Base-by-base conservation (phyloP, 2,888 invertebrate genomes). In the Trichopoda pennipes region DNA sequence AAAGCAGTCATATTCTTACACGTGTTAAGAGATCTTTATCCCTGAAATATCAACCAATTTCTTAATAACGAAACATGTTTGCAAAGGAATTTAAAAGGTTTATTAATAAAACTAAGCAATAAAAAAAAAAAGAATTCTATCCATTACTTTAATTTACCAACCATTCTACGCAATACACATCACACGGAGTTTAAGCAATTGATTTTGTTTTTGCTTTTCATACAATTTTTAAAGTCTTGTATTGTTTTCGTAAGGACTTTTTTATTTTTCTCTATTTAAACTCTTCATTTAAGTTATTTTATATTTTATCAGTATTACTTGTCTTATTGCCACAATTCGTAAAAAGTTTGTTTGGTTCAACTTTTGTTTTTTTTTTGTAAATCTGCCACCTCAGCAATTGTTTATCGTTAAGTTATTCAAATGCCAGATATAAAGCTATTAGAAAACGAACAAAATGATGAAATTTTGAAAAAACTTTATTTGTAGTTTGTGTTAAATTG, bases 311-410 rank as follows among this genome's bases (percentile, higher is more conserved):
- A 32, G 58, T 53, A 79, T 72, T 64, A 53, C 63, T 60, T 77
- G 69, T 32, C 63, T 63, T 73, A 66, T 76, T 56, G 69, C 35
- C 70, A 47, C 55, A 70, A 55, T 72, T 64, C 63, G 72, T 64
- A 47, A 21, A 60, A 35, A 47, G 32, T 75, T n/a, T 38, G 66
- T 58, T 66, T 49, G 55, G 17, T 66, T 53, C 53, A n/a, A 28
- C 64, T 42, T 58, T 51, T 21, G 47, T 8, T 6, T 28, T 28
- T n/a, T n/a, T n/a, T n/a, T n/a, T n/a, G n/a, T n/a, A n/a, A n/a
- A 75, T 75, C 55, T 80, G 85, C 85, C 74, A 85, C 85, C 85
- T 85, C 84, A 85, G 83, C 85, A 83, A 77, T 85, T 85, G 80
- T 70, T 85, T 84, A 85, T 85, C 84, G 78, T 61, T 60, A 75